A percentile compares a stretch with the other conserved stretches of the same genome.
These are phyloP conservation scores for Platynereis dumerilii DNA, from an alignment of 2,888 invertebrate genomes.

Conservation along the genomic window DNA sequence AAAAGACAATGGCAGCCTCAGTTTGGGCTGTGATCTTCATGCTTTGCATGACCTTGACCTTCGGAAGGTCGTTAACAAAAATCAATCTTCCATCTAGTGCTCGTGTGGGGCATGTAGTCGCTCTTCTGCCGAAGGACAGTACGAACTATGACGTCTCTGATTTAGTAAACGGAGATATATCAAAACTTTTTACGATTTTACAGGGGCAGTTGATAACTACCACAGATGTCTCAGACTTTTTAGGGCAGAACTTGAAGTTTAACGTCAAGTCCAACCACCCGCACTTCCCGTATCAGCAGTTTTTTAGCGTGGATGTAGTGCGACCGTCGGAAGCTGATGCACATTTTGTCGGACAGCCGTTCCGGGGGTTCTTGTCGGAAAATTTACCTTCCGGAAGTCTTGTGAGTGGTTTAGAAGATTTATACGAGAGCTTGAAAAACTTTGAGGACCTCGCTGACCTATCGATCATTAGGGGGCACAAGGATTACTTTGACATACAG, in stretches of 20 bases:
- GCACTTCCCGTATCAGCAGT: neutral
- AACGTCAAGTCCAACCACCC: conserved; percentile 1
- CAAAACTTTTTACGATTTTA: conserved; percentile 11
- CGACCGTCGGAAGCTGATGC: neutral
- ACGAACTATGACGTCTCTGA: conserved; percentile 3
- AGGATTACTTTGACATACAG: conserved; percentile 6
- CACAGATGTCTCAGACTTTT: neutral
- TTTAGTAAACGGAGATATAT: neutral
- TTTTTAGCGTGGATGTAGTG: conserved; percentile 10
- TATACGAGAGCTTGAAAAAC: neutral
- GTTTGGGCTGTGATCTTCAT: neutral
- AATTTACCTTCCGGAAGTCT: conserved; percentile 11
- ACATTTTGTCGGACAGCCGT: conserved; percentile 18
- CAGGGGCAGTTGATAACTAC: neutral
- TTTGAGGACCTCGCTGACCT: conserved; percentile 1
- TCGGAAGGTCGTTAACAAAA: neutral
- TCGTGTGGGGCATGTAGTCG: conserved; percentile 14
- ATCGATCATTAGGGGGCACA: conserved; percentile 6
- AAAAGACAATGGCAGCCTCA: conserved; percentile 1
- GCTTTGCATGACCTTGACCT: neutral
- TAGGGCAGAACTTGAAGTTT: neutral
- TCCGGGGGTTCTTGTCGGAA: conserved; percentile 9
- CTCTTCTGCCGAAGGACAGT: conserved; percentile 1
- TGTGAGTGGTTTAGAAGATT: neutral
- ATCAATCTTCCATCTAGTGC: conserved; percentile 17